Percentiles rank a stretch among this genome's conserved stretches.
Evolutionary conservation across 2,888 invertebrate species (phyloP).

Genomic region (Mythimna impura): DNA sequence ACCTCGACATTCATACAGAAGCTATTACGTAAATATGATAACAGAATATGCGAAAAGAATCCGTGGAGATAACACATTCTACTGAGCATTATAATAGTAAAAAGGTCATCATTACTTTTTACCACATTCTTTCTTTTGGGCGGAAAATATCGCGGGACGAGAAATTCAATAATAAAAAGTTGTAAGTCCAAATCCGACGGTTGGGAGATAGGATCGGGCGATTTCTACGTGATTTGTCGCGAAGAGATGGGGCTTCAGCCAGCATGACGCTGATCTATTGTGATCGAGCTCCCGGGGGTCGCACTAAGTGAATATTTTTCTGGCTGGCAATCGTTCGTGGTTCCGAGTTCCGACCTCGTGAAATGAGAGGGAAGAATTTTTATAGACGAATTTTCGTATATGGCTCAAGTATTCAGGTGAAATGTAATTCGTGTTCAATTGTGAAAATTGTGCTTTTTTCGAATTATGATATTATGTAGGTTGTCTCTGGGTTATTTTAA

Average conservation of each 20-base stretch:
- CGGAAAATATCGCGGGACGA: constrained; percentile 72
- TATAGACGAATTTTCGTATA: constrained; percentile 26
- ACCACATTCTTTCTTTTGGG: constrained; percentile 67
- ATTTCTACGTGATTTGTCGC: constrained; percentile 81
- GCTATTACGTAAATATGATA: constrained; percentile 59
- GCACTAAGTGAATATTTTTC: constrained; percentile 80
- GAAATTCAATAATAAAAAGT: constrained; percentile 76
- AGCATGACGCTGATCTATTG: constrained; percentile 78
- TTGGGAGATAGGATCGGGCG: constrained; percentile 70
- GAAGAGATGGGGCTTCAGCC: constrained; percentile 71
- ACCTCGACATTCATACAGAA: constrained; percentile 45
- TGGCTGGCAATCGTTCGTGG: constrained; percentile 54
- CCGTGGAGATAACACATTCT: constrained; percentile 58
- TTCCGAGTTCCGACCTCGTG: constrained; percentile 49
- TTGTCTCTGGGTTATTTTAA: neutral
- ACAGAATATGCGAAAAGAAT: constrained; percentile 52
- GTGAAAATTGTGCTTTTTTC: neutral
- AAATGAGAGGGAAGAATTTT: constrained; percentile 35
- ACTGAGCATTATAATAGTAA: constrained; percentile 61
- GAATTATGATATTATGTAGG: neutral
- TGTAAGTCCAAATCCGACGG: constrained; percentile 70
- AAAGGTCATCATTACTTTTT: constrained; percentile 70
- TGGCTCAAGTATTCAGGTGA: constrained; percentile 20
- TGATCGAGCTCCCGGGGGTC: constrained; percentile 65
- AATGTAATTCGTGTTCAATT: constrained; percentile 10